A percentile compares a stretch with the other conserved stretches of the same genome.
Conservation (phyloP, 1,140 invertebrate genomes). For the Belonocnema kinseyi region DNA sequence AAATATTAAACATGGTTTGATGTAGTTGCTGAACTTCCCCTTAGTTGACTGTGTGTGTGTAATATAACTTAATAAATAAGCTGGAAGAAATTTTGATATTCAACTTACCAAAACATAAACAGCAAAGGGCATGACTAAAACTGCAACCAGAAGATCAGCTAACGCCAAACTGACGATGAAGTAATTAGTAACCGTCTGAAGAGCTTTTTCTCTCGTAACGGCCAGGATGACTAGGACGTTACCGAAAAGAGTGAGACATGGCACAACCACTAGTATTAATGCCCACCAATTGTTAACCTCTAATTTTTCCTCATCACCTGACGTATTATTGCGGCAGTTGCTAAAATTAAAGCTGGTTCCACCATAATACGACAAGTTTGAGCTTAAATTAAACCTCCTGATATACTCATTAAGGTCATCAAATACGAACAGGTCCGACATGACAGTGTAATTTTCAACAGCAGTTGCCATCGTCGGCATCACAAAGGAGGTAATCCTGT, state of each 20-base stretch:
- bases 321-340: slow-evolving; percentile 59
- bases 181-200: slow-evolving; percentile 98
- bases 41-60: too few species aligned
- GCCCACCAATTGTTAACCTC: slow-evolving; percentile 88
- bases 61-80: too few species aligned
- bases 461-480: slow-evolving; percentile 49
- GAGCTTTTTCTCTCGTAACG: slow-evolving; percentile 90
- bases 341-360: slow-evolving; percentile 57
- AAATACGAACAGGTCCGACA: slow-evolving; percentile 70
- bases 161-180: slow-evolving; percentile 99
- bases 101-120: slow-evolving; percentile 87
- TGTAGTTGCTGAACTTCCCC: too few species aligned
- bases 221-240: slow-evolving; percentile 97
- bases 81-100: background rate
- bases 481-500: slow-evolving; percentile 37
- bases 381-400: slow-evolving; percentile 68
- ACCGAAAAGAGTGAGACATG: slow-evolving; percentile 95
- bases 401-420: slow-evolving; percentile 72
- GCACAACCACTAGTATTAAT: slow-evolving; percentile 90
- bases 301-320: slow-evolving; percentile 59
- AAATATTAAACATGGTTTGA: too few species aligned
- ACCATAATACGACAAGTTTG: slow-evolving; percentile 68
- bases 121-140: slow-evolving; percentile 98
- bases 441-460: slow-evolving; percentile 67
- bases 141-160: slow-evolving; percentile 96